Evolutionary conservation across 2,113 vertebrate genomes (phyloP).

Genomic region (Nannobrachium achirus): DNA sequence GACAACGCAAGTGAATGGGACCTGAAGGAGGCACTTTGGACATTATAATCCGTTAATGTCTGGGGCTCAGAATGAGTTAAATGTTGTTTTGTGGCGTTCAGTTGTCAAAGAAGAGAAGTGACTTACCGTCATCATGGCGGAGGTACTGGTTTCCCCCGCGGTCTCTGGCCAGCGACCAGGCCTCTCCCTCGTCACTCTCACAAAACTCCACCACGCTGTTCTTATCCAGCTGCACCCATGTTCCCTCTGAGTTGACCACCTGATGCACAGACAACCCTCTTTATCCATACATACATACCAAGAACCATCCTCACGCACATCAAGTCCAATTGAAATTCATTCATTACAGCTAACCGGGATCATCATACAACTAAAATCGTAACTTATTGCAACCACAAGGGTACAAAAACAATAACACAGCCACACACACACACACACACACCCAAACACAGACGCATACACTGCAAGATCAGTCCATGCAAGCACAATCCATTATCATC

Average conservation of each 20-base stretch:
- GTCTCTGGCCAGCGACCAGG: conserved; percentile 97
- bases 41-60: too few species aligned
- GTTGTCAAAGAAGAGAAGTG: too few species aligned
- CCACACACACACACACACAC: conserved; percentile 23
- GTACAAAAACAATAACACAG: not conserved
- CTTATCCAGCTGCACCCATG: conserved; percentile 99
- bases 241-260: conserved; percentile 97
- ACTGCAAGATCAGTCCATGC: conserved; percentile 49
- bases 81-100: too few species aligned
- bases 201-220: conserved; percentile 99
- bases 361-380: not conserved
- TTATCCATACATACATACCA: conserved; percentile 56
- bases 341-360: conserved; percentile 17
- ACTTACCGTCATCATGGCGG: conserved; percentile 94
- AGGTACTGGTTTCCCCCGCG: conserved; percentile 97
- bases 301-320: not conserved
- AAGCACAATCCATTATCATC: conserved; percentile 38
- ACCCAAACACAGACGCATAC: not conserved
- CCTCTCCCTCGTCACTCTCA: conserved; percentile 98
- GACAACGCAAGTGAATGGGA: too few species aligned
- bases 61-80: too few species aligned
- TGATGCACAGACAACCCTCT: conserved; percentile 83
- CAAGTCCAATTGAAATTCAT: conserved; percentile 7
- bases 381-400: conserved; percentile 24
- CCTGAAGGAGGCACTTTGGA: too few species aligned